Conservation (phyloP, 1,140 invertebrate species). For the Heliconius hewitsoni region DNA sequence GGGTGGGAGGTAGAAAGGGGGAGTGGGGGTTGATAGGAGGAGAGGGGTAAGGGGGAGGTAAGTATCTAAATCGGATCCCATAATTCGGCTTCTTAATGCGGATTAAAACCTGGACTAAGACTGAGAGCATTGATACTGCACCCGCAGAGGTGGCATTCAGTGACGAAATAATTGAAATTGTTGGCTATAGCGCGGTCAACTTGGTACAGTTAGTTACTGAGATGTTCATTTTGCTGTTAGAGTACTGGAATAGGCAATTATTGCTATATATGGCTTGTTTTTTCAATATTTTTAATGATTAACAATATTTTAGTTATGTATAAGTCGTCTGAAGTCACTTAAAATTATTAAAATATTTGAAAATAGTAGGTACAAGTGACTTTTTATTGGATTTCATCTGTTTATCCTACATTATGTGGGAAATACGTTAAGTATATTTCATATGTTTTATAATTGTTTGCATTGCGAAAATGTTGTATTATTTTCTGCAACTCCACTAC, state of each 20-base stretch:
- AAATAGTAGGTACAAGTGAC: too few species aligned
- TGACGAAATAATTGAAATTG: slow-evolving; percentile 18
- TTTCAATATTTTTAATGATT: too few species aligned
- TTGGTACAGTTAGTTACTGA: not conserved
- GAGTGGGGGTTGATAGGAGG: not conserved
- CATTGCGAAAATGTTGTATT: too few species aligned
- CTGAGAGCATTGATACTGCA: slow-evolving; percentile 21
- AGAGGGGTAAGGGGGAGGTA: not conserved
- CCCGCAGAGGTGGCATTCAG: slow-evolving; percentile 7
- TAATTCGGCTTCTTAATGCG: slow-evolving; percentile 31
- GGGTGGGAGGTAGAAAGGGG: not conserved
- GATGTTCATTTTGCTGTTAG: not conserved
- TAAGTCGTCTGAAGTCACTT: too few species aligned
- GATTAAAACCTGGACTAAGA: slow-evolving; percentile 27
- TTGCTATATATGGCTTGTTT: not conserved
- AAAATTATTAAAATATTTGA: too few species aligned
- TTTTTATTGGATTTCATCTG: too few species aligned
- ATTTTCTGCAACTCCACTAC: too few species aligned
- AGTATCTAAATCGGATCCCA: slow-evolving; percentile 30
- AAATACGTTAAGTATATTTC: too few species aligned
- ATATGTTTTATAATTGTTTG: too few species aligned
- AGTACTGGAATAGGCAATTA: not conserved
- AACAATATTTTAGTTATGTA: too few species aligned
- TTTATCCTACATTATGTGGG: too few species aligned
- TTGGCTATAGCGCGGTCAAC: not conserved